These are phyloP conservation scores for Ploceus nigricollis DNA, from an alignment of 2,113 vertebrate species.

Conservation along the genomic window DNA sequence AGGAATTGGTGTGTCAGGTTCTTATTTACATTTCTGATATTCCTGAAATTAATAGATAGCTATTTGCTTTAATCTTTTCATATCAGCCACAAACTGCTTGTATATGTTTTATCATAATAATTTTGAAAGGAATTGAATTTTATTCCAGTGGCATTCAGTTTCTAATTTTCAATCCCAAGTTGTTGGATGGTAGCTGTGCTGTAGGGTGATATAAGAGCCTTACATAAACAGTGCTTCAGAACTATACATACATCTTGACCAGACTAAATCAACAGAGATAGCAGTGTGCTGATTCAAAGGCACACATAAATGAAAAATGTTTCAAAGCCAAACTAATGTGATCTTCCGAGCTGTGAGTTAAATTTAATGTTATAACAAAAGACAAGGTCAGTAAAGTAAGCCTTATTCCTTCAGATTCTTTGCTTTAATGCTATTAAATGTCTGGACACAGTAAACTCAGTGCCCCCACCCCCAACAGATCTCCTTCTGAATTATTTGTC, in stretches of 20 bases:
- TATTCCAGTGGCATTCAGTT: conserved; percentile 34
- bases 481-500: conserved; percentile 28
- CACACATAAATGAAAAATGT: conserved; percentile 64
- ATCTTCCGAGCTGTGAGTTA: conserved; percentile 5
- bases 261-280: conserved; percentile 58
- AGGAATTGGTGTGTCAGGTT: conserved; percentile 31
- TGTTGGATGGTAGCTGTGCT: conserved; percentile 40
- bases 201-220: conserved; percentile 46
- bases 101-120: conserved; percentile 44
- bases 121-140: conserved; percentile 26
- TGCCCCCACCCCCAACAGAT: not conserved
- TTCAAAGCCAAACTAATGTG: conserved; percentile 52
- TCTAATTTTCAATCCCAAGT: conserved; percentile 39
- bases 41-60: conserved; percentile 71
- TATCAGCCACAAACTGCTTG: conserved; percentile 64
- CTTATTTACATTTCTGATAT: conserved; percentile 72
- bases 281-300: conserved; percentile 61
- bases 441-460: not conserved
- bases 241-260: conserved; percentile 31
- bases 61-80: conserved; percentile 67
- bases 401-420: not conserved
- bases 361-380: conserved; percentile 42
- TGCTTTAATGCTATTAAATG: conserved; percentile 27
- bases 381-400: conserved; percentile 26
- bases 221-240: conserved; percentile 54